Evolutionary conservation across 2,113 vertebrate species (phyloP).

Genomic region (Spilogale gracilis): DNA sequence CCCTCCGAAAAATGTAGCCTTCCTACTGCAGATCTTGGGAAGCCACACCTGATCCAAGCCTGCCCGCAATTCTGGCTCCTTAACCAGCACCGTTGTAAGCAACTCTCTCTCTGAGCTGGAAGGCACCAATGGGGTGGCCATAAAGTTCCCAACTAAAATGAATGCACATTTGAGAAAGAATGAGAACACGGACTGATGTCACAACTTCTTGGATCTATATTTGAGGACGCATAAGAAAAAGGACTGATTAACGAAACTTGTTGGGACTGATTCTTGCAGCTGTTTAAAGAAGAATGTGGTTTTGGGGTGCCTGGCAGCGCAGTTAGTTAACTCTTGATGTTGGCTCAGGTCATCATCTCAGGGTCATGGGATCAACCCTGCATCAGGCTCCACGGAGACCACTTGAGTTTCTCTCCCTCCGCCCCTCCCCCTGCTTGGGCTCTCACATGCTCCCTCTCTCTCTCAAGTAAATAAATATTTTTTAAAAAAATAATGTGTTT

Average conservation of each 20-base stretch:
- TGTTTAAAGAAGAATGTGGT: conserved; percentile 1
- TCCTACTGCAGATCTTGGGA: conserved; percentile 27
- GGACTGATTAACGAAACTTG: neutral
- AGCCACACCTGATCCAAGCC: neutral
- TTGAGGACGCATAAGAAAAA: neutral
- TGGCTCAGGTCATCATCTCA: neutral
- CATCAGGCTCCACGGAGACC: neutral
- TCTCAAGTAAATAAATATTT: neutral
- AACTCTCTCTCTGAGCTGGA: neutral
- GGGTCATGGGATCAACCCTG: neutral
- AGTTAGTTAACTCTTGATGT: neutral
- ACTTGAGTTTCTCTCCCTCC: neutral
- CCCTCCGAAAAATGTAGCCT: conserved; percentile 63
- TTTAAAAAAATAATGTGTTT: neutral
- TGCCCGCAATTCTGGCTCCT: conserved; percentile 1
- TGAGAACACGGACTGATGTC: neutral
- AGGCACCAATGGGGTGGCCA: neutral
- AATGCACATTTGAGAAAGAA: neutral
- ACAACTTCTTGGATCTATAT: neutral
- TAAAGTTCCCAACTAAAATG: neutral
- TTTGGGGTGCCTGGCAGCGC: rapidly evolving
- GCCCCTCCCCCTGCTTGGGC: neutral
- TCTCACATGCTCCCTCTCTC: neutral
- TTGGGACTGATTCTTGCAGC: neutral
- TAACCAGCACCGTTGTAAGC: neutral